Evolutionary conservation across 1,140 invertebrate species (phyloP).

Genomic region (Dendroctonus valens): DNA sequence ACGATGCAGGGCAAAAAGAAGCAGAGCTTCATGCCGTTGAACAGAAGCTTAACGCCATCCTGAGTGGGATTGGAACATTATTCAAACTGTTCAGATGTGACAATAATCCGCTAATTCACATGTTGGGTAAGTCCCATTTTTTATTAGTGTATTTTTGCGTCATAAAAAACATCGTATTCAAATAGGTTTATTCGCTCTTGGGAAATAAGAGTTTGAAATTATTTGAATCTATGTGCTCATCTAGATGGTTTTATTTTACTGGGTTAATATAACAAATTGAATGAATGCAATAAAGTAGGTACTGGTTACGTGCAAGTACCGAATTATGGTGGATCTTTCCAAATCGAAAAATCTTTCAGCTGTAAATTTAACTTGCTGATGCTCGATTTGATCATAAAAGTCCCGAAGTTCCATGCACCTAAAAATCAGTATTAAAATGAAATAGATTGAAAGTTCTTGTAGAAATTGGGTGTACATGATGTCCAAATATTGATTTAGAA

Average conservation of each 20-base stretch:
- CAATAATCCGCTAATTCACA: slow-evolving; percentile 63
- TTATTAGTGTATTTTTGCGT: neutral
- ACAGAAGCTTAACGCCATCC: slow-evolving; percentile 53
- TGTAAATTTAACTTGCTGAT: slow-evolving; percentile 14
- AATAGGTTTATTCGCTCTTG: no score
- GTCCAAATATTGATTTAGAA: no score
- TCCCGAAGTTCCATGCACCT: slow-evolving; percentile 7
- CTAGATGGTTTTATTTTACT: neutral
- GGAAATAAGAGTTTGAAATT: no score
- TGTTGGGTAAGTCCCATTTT: slow-evolving; percentile 25
- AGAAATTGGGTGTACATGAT: neutral
- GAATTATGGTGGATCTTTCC: slow-evolving; percentile 6
- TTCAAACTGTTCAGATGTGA: slow-evolving; percentile 65
- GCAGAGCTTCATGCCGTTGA: slow-evolving; percentile 54
- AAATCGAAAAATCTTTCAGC: slow-evolving; percentile 12
- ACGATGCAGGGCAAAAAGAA: slow-evolving; percentile 52
- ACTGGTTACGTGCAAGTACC: slow-evolving; percentile 12
- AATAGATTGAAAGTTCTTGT: neutral
- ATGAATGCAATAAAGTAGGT: slow-evolving; percentile 12
- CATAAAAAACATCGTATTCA: neutral
- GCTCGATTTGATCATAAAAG: slow-evolving; percentile 13
- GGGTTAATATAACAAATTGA: slow-evolving; percentile 5
- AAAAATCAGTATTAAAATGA: neutral
- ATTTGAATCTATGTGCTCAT: neutral
- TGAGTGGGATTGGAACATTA: slow-evolving; percentile 59